Base-by-base conservation (phyloP, 2,797 vertebrate species). In the Pagetopsis macropterus region DNA sequence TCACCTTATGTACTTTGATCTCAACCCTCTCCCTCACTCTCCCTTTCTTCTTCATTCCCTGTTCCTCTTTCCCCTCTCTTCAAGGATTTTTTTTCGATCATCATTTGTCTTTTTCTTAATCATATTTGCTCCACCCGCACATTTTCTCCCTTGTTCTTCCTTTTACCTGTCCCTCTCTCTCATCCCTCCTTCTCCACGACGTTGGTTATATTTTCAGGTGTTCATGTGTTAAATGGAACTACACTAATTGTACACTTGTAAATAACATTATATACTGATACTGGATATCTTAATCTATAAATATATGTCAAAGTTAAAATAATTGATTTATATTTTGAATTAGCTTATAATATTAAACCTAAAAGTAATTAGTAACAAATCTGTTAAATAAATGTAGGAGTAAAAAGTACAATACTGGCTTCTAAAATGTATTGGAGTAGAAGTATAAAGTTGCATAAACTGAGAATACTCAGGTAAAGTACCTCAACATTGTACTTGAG, bases 1-100 rank as follows among this genome's bases (percentile, higher is more conserved):
- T 55, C 51, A 44, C 74, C 66, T 65, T 72, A 62, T 75, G 63
- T 41, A 55, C 59, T 58, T 67, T 75, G 46, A 61, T 76, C 79
- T 70, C 59, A 44, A 23, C 37, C 2, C 11, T 23, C 59, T 57
- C 13, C 16, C 15, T 54, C 8, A 3, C 17, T 52, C 41, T 60
- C 65, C 27, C 50, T 23, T 14, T 44, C 14, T 54, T 37, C 3
- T 9, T 54, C 14, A 2, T 17, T 46, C 41, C 54, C 65, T 10
- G 27, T 3, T 16, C 33, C 14, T 9, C 21, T 52, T 27, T 60
- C 65, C 10, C 27, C 50, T 23, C 10, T 44, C 14, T 54, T 23
- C 16, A 11, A 16, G 43, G 31, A 19, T 46, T 21, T 21, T 48
- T n/a, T 33, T 8, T n/a, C 60, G 21, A 2, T 21, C 12, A 31